Evolutionary conservation across 2,888 invertebrate genomes (phyloP), one percentile per base, ranked within the genome.

Genomic region (Ferrisia virgata): DNA sequence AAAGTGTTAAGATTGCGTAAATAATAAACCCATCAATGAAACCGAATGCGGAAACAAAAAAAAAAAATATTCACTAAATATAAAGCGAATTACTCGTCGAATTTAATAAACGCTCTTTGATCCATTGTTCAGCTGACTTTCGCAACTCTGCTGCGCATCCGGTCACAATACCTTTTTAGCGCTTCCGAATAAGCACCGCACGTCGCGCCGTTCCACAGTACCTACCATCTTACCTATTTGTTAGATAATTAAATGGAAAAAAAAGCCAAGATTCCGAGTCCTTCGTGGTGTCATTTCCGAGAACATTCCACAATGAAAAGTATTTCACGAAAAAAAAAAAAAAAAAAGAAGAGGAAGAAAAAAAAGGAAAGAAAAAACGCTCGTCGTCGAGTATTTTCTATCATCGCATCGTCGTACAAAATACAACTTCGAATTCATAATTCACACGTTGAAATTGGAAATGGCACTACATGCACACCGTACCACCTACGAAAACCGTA

Each of bases 21-120:
- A 72, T 72, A 72, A 33, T 33, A 64, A 25, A 25, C 33, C 33
- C 72, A 72, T 72, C 72, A 33, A 72, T 72, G 72, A 72, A 72
- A 72, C 72, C 28, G 72, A 72, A 72, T n/a, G 72, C 72, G 72
- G 72, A 72, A 72, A 72, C 72, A 72, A 58, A 58, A 58, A 22
- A 22, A 58, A 8, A 47, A 47, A 47, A 47, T 18, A 47, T 47
- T 8, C 33, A n/a, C 18, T 33, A 28, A 72, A 72, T 72, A 22
- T 33, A 64, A 72, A 33, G 72, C 72, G 72, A 72, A 72, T 72
- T 33, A 72, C 8, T 11, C 31, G n/a, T 72, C 72, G 72, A 72
- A 72, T 72, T 72, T 72, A 72, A 72, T 33, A 72, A 64, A 72
- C 72, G 72, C 72, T 72, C 28, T 69, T 5, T 2, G 33, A 33